These are phyloP conservation scores for Stenodema calcarata DNA, from an alignment of 2,888 invertebrate genomes.

Conservation along the genomic window DNA sequence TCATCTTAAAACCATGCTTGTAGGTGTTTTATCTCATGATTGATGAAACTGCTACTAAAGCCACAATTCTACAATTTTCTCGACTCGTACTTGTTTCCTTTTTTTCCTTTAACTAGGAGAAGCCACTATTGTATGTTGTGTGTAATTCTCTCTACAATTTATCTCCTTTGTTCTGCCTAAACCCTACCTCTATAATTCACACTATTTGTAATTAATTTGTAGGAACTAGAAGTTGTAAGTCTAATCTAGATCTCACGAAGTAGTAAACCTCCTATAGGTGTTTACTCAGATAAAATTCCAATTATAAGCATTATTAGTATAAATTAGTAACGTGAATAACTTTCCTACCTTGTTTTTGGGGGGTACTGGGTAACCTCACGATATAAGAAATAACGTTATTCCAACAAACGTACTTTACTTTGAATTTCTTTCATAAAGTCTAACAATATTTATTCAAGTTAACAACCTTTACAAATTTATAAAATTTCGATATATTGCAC, in stretches of 20 bases:
- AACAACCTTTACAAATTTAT: constrained; percentile 33
- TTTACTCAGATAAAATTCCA: neutral
- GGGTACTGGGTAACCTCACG: constrained; percentile 24
- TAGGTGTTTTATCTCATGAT: neutral
- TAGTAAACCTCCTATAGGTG: neutral
- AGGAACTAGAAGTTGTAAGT: neutral
- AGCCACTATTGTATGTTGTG: constrained; percentile 13
- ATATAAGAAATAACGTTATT: constrained; percentile 27
- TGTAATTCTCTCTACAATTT: neutral
- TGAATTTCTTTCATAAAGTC: constrained; percentile 11
- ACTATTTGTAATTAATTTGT: neutral
- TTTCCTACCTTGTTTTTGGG: constrained; percentile 20
- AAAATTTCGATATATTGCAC: neutral
- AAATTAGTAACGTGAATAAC: neutral
- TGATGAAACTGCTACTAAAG: neutral
- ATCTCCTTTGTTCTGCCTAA: constrained; percentile 16
- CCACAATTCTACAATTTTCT: neutral
- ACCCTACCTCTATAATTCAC: neutral
- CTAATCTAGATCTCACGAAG: neutral
- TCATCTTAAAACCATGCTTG: neutral
- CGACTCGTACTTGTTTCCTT: neutral
- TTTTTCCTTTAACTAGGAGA: neutral
- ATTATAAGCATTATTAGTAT: neutral
- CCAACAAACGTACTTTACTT: constrained; percentile 11
- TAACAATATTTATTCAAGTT: neutral